Base-by-base conservation (phyloP, 2,797 vertebrate genomes). In the Thripadectes ignobilis region DNA sequence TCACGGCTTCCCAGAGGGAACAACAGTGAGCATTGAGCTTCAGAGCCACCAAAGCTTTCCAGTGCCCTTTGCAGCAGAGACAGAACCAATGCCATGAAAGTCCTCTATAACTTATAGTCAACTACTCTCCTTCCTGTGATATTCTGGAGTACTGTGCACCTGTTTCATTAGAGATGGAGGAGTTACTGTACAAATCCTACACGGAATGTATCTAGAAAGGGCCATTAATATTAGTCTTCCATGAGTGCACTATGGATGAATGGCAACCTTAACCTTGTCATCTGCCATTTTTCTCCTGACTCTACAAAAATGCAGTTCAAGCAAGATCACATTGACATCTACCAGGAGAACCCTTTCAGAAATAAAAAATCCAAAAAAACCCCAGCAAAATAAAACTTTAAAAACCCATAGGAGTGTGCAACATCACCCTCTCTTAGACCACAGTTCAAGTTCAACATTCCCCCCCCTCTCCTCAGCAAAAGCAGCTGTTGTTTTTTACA, bases 401-500 rank as follows among this genome's bases (percentile, higher is more conserved):
- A 45, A 79, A 92, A 58, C 21, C 3, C 22, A 26, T 52, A 20
- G 30, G 52, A 66, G 10, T 39, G 71, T 48, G 22, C 29, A 73
- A 46, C 12, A 36, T 24, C 54, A 27, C 32, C 27, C 29, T 15
- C 12, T 30, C 10, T 39, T 43, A 52, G 12, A 36, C 10, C 46
- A 36, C 51, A 91, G 27, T 26, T 80, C 38, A 82, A 65, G 34
- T 62, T 55, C 22, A 55, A 4, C 8, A 4, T 21, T 0, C 24
- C 0, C 1, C 2, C 8, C 3, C 14, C 3, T 2, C 7, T 18
- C 39, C 39, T 22, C 80, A 45, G 32, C 38, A 61, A 71, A 75
- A 82, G 20, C 52, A 68, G 49, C 46, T 69, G 19, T 20, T 24
- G 22, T 54, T 74, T 45, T 78, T 85, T 34, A 43, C 29, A 71